These are phyloP conservation scores for Drosophila kanekoi DNA, from an alignment of 2,888 invertebrate species.

Conservation along the genomic window DNA sequence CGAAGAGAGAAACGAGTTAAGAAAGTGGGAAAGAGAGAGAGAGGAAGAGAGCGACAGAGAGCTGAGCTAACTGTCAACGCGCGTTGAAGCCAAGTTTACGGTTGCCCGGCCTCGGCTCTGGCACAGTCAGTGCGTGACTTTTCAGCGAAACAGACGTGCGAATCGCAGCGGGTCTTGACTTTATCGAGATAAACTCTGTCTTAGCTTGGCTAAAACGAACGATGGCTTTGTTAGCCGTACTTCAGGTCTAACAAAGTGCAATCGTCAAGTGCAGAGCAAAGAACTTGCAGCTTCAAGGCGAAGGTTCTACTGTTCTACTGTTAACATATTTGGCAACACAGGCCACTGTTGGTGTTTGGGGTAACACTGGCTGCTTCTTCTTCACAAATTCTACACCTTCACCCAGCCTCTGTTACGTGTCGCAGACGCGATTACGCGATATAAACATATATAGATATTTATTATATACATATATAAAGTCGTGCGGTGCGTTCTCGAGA, in stretches of 20 bases:
- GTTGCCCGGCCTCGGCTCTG: constrained; percentile 28
- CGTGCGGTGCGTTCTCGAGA: constrained; percentile 63
- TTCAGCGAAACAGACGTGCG: constrained; percentile 36
- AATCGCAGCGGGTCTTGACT: neutral
- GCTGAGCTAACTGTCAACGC: constrained; percentile 43
- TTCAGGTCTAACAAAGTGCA: constrained; percentile 70
- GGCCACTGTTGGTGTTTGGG: neutral
- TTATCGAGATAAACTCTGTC: constrained; percentile 1
- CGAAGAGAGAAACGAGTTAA: constrained; percentile 34
- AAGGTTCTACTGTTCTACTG: constrained; percentile 5
- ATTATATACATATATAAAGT: constrained; percentile 11
- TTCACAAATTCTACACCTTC: constrained; percentile 14
- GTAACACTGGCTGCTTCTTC: neutral
- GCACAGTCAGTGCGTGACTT: constrained; percentile 72
- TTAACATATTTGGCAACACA: neutral
- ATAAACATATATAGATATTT: constrained; percentile 28
- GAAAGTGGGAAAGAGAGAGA: constrained; percentile 30
- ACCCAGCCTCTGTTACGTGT: constrained; percentile 57
- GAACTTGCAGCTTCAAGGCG: too few species aligned
- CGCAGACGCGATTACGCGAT: constrained; percentile 70
- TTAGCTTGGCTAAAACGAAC: constrained; percentile 17
- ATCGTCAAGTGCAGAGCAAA: constrained; percentile 25
- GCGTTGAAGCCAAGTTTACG: constrained; percentile 46
- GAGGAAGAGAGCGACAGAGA: constrained; percentile 5
- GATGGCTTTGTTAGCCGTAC: constrained; percentile 67